These are phyloP conservation scores for Diadophis punctatus DNA, from an alignment of 2,113 vertebrate species.

Conservation along the genomic window DNA sequence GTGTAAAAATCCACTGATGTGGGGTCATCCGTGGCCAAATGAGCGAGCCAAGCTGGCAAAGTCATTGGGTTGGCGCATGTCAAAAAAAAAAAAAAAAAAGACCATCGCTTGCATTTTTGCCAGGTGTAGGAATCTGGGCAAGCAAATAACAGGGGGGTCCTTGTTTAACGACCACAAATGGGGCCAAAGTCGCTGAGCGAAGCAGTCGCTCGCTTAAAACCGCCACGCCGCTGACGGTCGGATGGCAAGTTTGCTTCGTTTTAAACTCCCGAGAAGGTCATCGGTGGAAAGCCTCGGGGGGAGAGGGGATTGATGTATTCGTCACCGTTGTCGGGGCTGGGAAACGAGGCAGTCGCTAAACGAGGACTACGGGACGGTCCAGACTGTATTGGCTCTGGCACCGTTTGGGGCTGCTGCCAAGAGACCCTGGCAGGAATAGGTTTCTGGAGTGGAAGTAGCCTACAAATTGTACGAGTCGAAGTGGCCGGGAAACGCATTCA, in stretches of 20 bases:
- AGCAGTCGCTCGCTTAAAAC: not conserved
- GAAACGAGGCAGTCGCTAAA: not conserved
- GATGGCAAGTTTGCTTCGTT: not conserved
- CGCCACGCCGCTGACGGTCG: rapidly evolving
- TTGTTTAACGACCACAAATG: not conserved
- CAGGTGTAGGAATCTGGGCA: not conserved
- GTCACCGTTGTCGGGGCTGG: rapidly evolving
- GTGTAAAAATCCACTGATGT: no score
- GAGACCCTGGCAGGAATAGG: not conserved
- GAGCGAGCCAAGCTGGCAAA: not conserved
- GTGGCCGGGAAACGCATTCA: not conserved
- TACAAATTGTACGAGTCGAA: not conserved
- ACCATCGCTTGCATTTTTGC: not conserved
- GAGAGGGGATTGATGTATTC: not conserved
- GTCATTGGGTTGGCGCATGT: not conserved
- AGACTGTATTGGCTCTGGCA: not conserved
- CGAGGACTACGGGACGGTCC: not conserved
- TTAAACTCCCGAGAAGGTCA: not conserved
- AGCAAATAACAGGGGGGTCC: not conserved
- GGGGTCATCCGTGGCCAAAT: not conserved
- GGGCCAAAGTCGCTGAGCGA: not conserved
- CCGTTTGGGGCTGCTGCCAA: not conserved
- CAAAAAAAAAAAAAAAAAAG: not conserved
- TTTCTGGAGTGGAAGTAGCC: not conserved
- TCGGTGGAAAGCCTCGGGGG: not conserved